Conservation (phyloP, 2,113 vertebrate species). For the Callipepla californica region DNA sequence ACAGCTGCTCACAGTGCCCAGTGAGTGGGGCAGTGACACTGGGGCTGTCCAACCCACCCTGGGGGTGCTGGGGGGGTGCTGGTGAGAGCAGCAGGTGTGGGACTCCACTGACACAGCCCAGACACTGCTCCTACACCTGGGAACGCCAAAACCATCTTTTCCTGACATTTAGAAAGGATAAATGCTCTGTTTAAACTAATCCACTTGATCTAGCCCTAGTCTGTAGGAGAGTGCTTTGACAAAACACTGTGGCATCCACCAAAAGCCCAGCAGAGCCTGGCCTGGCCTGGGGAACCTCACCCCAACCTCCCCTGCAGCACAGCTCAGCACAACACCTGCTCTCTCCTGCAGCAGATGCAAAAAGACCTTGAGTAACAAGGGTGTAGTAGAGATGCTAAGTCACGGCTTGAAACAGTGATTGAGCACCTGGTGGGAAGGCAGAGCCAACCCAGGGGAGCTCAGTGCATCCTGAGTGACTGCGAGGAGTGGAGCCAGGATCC, state of each 20-base stretch:
- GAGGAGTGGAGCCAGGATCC: too few relatives aligned
- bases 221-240: neutral
- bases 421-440: too few relatives aligned
- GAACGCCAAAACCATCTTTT: neutral
- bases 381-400: too few relatives aligned
- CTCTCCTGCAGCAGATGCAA: neutral
- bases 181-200: neutral
- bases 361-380: too few relatives aligned
- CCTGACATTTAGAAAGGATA: conserved; percentile 44
- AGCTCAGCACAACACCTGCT: too few relatives aligned
- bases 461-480: too few relatives aligned
- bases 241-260: neutral
- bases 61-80: fast-evolving
- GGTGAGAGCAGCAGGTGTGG: neutral
- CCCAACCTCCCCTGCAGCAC: neutral
- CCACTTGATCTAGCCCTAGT: neutral
- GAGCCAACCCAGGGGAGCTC: too few relatives aligned
- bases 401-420: too few relatives aligned
- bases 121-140: neutral
- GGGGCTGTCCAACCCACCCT: neutral
- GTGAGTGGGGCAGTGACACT: too few relatives aligned
- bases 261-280: neutral
- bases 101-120: neutral
- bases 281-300: neutral
- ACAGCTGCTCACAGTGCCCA: neutral